Base-by-base conservation (phyloP, 2,797 vertebrate genomes). In the Anguilla obscura region DNA sequence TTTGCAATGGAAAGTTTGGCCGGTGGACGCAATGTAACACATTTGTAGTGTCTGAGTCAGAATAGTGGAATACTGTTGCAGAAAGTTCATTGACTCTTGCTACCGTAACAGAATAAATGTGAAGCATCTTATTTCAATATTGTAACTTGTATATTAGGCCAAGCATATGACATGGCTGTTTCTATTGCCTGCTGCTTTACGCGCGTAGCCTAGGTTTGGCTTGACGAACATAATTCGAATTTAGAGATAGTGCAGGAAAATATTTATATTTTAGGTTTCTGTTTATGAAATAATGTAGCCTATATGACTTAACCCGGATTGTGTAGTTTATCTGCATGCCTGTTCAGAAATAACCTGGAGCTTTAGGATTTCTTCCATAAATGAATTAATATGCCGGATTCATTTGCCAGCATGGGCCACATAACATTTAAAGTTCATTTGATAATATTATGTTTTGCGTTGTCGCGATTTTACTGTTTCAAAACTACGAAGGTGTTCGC, bases 111-210 rank as follows among this genome's bases (percentile, higher is more conserved):
- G 10, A 16, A 36, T 76, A 30, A 36, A 76, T 79, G 14, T 21
- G 74, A 40, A 79, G 74, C 74, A 45, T 79, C 14, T 79, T 36
- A 40, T 79, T 36, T 79, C 74, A 33, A 45, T 40, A 79, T 71
- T 71, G 66, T 71, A n/a, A 71, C 33, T 40, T 79, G 33, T 79
- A 79, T 16, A 14, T 21, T 79, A 79, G 16, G 36, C 5, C 33
- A 8, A 45, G 9, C 14, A 40, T 18, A 36, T 3, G 3, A 79
- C 24, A 79, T 40, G 10, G 2, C 14, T 40, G 16, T 40, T 79
- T 16, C 74, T 18, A 21, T 79, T 36, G 14, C 74, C 3, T 71
- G 66, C 27, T 30, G 66, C 66, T 71, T 71, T 30, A 3, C n/a
- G n/a, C 27, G 66, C 66, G 8, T 40, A 16, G 14, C 14, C 12